phyloP scores from a whole-genome alignment of 2,797 vertebrate species.

The Sebastes trivittatus region DNA sequence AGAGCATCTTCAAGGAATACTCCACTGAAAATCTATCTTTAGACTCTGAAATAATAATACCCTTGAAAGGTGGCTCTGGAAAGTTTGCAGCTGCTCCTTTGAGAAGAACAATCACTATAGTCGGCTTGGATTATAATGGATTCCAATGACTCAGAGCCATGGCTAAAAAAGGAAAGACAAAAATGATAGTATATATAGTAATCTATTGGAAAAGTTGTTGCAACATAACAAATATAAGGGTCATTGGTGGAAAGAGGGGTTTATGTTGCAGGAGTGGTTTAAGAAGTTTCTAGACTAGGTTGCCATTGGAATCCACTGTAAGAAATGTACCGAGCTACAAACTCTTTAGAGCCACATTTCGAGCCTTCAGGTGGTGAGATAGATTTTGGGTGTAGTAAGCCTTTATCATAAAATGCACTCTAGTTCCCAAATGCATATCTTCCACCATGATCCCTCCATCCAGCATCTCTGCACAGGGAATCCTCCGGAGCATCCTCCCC shows the following conservation, averaged over 20 bases:
- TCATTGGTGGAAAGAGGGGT: not conserved
- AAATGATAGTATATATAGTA: not conserved
- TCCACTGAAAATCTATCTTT: constrained; percentile 21
- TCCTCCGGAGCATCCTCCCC: constrained; percentile 49
- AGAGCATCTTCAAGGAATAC: constrained; percentile 56
- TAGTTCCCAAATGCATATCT: constrained; percentile 46
- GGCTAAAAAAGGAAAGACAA: not conserved
- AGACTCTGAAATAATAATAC: not conserved
- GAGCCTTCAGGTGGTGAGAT: not conserved
- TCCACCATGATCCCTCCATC: constrained; percentile 63
- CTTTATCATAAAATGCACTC: constrained; percentile 45
- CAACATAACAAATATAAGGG: not conserved
- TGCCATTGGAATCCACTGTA: not conserved
- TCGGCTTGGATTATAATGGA: not conserved
- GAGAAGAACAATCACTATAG: not conserved
- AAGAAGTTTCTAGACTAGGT: not conserved
- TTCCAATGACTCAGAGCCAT: not conserved
- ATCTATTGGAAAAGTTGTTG: not conserved
- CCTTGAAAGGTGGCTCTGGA: not conserved
- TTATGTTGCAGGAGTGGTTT: not conserved
- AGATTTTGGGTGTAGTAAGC: constrained; percentile 19
- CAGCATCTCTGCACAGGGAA: constrained; percentile 50
- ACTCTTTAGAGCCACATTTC: not conserved
- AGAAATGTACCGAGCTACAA: not conserved
- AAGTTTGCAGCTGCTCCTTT: not conserved